These are phyloP conservation scores for Lates calcarifer DNA, from an alignment of 2,113 vertebrate species.

Conservation along the genomic window DNA sequence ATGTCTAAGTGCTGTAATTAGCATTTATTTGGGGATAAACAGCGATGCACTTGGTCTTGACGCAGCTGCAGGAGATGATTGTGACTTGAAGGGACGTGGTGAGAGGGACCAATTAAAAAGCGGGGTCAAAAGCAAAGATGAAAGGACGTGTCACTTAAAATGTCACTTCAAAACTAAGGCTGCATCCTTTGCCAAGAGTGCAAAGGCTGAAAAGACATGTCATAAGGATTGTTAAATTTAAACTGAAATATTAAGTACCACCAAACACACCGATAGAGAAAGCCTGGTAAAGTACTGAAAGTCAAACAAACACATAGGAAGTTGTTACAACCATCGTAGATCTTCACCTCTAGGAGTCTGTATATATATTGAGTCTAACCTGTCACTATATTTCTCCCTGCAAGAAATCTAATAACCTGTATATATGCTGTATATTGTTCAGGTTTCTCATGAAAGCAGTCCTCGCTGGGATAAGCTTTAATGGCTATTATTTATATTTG, in stretches of 20 bases:
- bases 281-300: constrained; percentile 5
- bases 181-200: neutral
- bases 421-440: constrained; percentile 70
- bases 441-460: constrained; percentile 69
- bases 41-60: constrained; percentile 27
- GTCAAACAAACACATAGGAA: constrained; percentile 34
- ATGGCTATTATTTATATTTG: constrained; percentile 77
- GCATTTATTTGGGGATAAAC: constrained; percentile 63
- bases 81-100: constrained; percentile 35
- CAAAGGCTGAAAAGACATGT: neutral
- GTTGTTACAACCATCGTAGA: constrained; percentile 18
- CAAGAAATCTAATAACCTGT: constrained; percentile 72
- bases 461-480: constrained; percentile 68
- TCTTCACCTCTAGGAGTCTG: constrained; percentile 32
- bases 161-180: constrained; percentile 18
- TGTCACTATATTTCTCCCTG: constrained; percentile 63
- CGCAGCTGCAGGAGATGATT: constrained; percentile 32
- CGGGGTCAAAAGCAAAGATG: constrained; percentile 55
- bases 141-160: constrained; percentile 39
- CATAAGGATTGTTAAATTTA: neutral
- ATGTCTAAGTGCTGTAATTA: constrained; percentile 46
- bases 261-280: neutral
- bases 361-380: constrained; percentile 39
- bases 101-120: constrained; percentile 57
- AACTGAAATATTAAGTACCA: neutral